Evolutionary conservation across 2,888 invertebrate genomes (phyloP).

Genomic region (Hemaris fuciformis): DNA sequence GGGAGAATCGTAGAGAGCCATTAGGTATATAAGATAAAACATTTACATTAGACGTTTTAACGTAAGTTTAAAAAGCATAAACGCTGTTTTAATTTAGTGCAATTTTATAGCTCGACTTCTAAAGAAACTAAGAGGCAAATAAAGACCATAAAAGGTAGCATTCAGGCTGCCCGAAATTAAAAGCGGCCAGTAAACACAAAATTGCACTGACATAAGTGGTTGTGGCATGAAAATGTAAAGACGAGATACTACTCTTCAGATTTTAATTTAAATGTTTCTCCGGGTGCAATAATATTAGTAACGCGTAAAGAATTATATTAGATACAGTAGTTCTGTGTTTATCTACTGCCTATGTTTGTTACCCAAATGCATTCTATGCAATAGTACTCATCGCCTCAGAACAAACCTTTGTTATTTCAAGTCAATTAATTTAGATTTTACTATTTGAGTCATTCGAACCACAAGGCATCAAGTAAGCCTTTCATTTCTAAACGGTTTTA

Average conservation of each 20-base stretch:
- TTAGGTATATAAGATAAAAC: no score
- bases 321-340: no score
- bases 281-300: neutral
- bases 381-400: no score
- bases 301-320: neutral
- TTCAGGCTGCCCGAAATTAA: neutral
- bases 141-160: neutral
- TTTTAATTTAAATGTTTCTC: neutral
- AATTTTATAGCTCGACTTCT: neutral
- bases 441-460: no score
- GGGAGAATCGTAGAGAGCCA: no score
- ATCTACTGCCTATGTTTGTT: no score
- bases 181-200: neutral
- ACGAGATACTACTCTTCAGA: neutral
- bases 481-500: no score
- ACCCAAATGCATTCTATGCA: no score
- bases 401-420: no score
- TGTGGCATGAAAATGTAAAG: neutral
- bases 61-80: neutral
- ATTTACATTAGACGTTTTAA: neutral
- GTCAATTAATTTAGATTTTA: no score
- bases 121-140: neutral
- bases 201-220: neutral
- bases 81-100: neutral
- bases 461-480: no score